Evolutionary conservation across 2,888 invertebrate species (phyloP).

Genomic region (Flexamia atlantica): DNA sequence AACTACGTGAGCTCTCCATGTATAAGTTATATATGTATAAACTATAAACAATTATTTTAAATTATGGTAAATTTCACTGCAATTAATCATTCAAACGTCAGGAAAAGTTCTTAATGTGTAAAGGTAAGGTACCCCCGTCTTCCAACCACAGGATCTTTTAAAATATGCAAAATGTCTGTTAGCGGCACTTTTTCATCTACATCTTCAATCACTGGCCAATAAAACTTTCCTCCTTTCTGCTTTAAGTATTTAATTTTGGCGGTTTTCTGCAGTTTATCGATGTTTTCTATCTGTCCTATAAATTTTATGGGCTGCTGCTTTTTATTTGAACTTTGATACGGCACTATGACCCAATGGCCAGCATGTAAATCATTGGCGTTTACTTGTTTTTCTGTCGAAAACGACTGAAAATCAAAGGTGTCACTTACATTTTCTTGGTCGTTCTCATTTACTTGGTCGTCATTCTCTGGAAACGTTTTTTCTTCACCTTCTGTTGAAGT

Average conservation of each 20-base stretch:
- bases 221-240: slow-evolving; percentile 9
- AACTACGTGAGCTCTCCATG: too few relatives aligned
- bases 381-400: not conserved
- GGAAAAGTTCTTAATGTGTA: not conserved
- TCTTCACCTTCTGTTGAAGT: not conserved
- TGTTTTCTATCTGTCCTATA: not conserved
- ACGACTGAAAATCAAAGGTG: not conserved
- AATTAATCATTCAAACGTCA: too few relatives aligned
- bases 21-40: too few relatives aligned
- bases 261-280: not conserved
- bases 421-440: too few relatives aligned
- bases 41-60: too few relatives aligned
- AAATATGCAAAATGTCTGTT: not conserved
- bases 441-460: not conserved
- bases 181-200: not conserved
- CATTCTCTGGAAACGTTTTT: too few relatives aligned
- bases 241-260: not conserved
- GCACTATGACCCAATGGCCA: slow-evolving; percentile 16
- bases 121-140: slow-evolving; percentile 7
- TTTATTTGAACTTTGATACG: not conserved
- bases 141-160: not conserved
- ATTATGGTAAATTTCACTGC: too few relatives aligned
- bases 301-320: not conserved
- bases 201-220: not conserved
- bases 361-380: not conserved